Percentiles rank a stretch among this genome's conserved stretches.
Evolutionary conservation across 2,888 invertebrate genomes (phyloP).

Genomic region (Stenchaetothrips biformis): DNA sequence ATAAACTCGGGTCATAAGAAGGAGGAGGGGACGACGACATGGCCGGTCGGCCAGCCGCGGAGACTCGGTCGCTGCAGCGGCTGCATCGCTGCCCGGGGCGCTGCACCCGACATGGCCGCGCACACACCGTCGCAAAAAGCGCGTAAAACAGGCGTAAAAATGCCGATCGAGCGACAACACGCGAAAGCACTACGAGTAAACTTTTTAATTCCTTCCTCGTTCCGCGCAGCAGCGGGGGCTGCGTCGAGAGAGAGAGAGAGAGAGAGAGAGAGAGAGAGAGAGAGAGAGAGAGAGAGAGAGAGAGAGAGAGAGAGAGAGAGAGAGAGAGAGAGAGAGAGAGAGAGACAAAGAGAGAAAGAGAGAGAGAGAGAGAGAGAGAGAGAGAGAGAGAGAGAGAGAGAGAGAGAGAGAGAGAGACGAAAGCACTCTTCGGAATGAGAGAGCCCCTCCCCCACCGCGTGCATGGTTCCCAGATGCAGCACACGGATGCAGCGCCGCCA

Average conservation of each 20-base stretch:
- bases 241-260: too few relatives aligned
- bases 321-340: too few relatives aligned
- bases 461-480: neutral
- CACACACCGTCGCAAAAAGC: neutral
- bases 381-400: conserved; percentile 1
- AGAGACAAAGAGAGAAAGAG: neutral
- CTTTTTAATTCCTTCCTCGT: neutral
- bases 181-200: neutral
- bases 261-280: neutral
- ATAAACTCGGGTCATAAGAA: neutral
- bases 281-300: neutral
- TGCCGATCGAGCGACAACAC: neutral
- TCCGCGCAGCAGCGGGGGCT: neutral
- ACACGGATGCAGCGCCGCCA: conserved; percentile 1
- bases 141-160: conserved; percentile 10
- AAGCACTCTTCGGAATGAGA: too few relatives aligned
- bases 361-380: conserved; percentile 1
- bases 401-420: neutral
- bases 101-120: neutral
- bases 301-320: too few relatives aligned
- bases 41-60: too few relatives aligned
- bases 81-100: neutral
- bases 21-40: too few relatives aligned
- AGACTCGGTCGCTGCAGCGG: neutral
- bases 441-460: neutral